These are phyloP conservation scores for Panurus biarmicus DNA, from an alignment of 2,113 vertebrate genomes.

Conservation along the genomic window DNA sequence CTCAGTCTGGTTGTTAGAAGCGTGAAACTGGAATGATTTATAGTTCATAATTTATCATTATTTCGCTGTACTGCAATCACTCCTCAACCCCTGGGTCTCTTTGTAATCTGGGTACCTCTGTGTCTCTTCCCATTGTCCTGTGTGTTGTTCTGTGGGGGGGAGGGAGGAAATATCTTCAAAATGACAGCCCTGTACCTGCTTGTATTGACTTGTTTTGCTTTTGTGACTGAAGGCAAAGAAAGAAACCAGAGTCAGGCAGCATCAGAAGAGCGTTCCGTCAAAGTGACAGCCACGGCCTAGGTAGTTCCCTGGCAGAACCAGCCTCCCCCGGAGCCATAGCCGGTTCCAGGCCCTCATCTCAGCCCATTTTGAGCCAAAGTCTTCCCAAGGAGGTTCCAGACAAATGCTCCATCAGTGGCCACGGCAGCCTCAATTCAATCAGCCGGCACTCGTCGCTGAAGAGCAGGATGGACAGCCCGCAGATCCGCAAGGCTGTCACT, in stretches of 20 bases:
- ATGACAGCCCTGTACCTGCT: conserved; percentile 4
- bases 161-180: conserved; percentile 19
- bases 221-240: conserved; percentile 86
- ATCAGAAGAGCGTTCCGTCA: conserved; percentile 87
- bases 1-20: not conserved
- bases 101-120: not conserved
- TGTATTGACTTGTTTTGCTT: conserved; percentile 67
- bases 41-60: not conserved
- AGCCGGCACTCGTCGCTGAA: conserved; percentile 95
- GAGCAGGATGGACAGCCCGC: conserved; percentile 91
- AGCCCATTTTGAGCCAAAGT: conserved; percentile 81
- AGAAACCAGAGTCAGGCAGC: conserved; percentile 86
- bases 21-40: not conserved
- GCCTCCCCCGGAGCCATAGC: conserved; percentile 73
- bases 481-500: conserved; percentile 83
- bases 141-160: conserved; percentile 20
- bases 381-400: conserved; percentile 87
- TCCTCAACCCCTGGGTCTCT: not conserved
- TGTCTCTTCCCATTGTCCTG: conserved; percentile 35
- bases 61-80: not conserved
- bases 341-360: conserved; percentile 81
- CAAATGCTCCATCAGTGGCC: conserved; percentile 88
- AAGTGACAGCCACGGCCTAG: conserved; percentile 78
- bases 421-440: conserved; percentile 92
- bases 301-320: conserved; percentile 72